Base-by-base conservation (phyloP, 2,113 vertebrate species). In the Echinops telfairi region DNA sequence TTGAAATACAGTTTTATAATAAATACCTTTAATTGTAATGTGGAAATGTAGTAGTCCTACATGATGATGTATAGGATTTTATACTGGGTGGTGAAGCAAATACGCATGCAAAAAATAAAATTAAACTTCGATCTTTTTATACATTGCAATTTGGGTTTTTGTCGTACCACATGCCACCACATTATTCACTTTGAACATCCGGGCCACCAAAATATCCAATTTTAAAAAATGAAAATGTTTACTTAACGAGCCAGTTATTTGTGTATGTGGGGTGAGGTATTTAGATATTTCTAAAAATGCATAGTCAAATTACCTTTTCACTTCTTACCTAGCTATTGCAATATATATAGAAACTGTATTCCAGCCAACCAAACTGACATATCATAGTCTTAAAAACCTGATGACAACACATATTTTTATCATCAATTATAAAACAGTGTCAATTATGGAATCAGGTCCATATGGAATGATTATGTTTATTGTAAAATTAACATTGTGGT, bases 1-100 rank as follows among this genome's bases (percentile, higher is more conserved):
- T 94, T 90, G 23, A 62, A 62, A 62, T 66, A 60, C 83, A 86
- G 10, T 95, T 89, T 79, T 70, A 57, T 86, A 90, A 86, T 23
- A 23, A 88, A 9, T 15, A 53, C 75, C 22, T 23, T 9, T 75
- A 23, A 78, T 83, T 73, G 36, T 80, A 60, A 53, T 71, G 57
- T 19, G 64, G 90, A 7, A 0, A 1, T 71, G 1, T 66, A 6
- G 22, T 62, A 25, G 15, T 88, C 19, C 33, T 64, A 0, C 68
- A 17, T 19, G 33, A 68, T 86, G 36, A 17, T 27, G 3, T 19
- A 86, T 27, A 84, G 3, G 14, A 31, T 81, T 73, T 68, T 93
- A 29, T 47, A 78, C 15, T 40, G 60, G 11, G 6, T 68, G 57
- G 22, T 79, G 62, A 86, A 76, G 29, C 19, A 79, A 75, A 73